Evolutionary conservation across 1,140 invertebrate genomes (phyloP), one percentile per base, ranked within the genome.

Genomic region (Atopsyche davidsoni): DNA sequence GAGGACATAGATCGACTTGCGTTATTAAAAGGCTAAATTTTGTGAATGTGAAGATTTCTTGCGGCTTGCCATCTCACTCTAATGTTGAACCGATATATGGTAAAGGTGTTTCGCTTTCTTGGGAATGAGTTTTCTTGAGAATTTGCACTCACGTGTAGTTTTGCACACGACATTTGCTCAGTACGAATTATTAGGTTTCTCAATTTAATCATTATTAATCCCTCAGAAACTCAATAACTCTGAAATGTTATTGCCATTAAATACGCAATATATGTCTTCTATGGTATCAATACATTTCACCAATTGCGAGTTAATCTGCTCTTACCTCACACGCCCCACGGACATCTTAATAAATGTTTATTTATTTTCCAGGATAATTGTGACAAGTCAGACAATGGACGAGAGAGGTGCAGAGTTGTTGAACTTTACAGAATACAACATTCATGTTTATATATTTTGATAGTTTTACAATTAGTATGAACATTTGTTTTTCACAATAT

Each of bases 381-480:
- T 57, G 11, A 41, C 19, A 17, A 52, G 54, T 13, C 23, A 24
- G 9, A 46, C 50, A 13, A 45, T 35, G 32, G 50, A 57, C 21
- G 45, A 57, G 21, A 44, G 28, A 25, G 49, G 25, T 11, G 39
- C 10, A 2, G 48, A 43, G 23, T 39, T 57, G 10, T 34, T 57
- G 11, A 48, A 43, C 23, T 57, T 24, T 24, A 53, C 17, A 2
- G 48, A 53, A 18, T 57, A 42, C 40, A 53, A 53, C 25, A 48
- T 57, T 22, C 53, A 52, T 40, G 23, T 57, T 41, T 57, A 57
- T 34, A 51, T 57, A n/a, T 44, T 24, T 21, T 43, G 52, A 44
- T 56, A 52, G 51, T 14, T 38, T 32, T 7, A 45, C 6, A 10
- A 7, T 4, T n/a, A 41, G 19, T 7, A 44, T 23, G 25, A 31